Evolutionary conservation across 30 jellyfish, hydroid and myxozoan species (phyloP).

Genomic region (Chironex yamaguchii): DNA sequence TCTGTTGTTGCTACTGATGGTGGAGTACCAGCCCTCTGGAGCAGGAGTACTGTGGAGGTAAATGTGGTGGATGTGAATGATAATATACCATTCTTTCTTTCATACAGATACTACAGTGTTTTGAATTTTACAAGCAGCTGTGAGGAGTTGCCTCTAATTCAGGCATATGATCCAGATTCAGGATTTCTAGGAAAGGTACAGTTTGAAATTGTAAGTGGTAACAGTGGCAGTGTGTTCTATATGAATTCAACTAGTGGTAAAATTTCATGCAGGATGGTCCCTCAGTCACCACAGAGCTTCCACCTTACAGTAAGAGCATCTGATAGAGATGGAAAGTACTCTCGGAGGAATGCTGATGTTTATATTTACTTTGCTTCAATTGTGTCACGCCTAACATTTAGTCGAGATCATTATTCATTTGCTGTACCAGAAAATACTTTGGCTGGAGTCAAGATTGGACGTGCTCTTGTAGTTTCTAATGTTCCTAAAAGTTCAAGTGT

Average conservation of each 20-base stretch:
- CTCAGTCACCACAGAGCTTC: conserved; percentile 21
- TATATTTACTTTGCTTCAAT: not conserved
- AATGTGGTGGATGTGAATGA: conserved; percentile 79
- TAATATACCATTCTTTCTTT: conserved; percentile 64
- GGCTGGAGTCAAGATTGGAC: conserved; percentile 55
- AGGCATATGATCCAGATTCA: conserved; percentile 70
- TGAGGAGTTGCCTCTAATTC: conserved; percentile 23
- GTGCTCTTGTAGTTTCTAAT: not conserved
- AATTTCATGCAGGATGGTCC: conserved; percentile 4
- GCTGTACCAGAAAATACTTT: conserved; percentile 43
- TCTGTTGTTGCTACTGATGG: conserved; percentile 64
- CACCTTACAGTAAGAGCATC: conserved; percentile 42
- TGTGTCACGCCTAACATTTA: conserved; percentile 15
- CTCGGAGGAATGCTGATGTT: not conserved
- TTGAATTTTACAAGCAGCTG: conserved; percentile 6
- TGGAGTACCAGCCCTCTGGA: conserved; percentile 54
- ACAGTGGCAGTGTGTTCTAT: conserved; percentile 32
- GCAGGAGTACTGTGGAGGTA: conserved; percentile 12
- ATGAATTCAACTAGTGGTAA: conserved; percentile 24
- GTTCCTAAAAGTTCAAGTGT: not conserved
- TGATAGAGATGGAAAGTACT: conserved; percentile 30
- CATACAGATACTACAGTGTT: not conserved
- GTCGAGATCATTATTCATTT: conserved; percentile 59
- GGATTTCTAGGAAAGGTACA: conserved; percentile 49
- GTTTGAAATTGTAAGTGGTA: conserved; percentile 47